Evolutionary conservation across 92 coral and sea anemone genomes (phyloP).

Genomic region (Paragorgia papillata): DNA sequence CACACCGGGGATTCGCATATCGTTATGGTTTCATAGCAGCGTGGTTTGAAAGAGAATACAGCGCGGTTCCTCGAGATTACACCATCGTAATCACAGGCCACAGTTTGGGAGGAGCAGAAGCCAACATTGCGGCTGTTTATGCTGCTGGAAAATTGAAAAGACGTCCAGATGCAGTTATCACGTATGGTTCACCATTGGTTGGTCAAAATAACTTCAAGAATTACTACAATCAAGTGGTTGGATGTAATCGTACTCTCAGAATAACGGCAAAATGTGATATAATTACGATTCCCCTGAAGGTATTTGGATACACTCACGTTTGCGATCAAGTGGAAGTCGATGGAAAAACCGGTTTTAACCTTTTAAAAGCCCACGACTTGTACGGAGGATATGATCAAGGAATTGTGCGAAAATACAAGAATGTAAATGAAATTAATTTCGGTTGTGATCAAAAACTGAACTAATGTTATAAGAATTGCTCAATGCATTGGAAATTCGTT

Average conservation of each 20-base stretch:
- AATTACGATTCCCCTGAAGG: slow-evolving; percentile 14
- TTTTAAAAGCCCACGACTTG: slow-evolving; percentile 9
- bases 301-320: slow-evolving; percentile 31
- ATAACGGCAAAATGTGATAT: slow-evolving; percentile 17
- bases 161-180: slow-evolving; percentile 15
- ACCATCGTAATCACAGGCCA: slow-evolving; percentile 34
- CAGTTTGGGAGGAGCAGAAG: slow-evolving; percentile 39
- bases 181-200: slow-evolving; percentile 22
- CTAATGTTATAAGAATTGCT: neutral
- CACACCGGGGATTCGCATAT: slow-evolving; percentile 19
- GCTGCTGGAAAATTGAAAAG: slow-evolving; percentile 29
- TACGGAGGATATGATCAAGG: slow-evolving; percentile 6
- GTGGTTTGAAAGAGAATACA: slow-evolving; percentile 37
- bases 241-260: slow-evolving; percentile 32
- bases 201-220: slow-evolving; percentile 22
- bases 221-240: slow-evolving; percentile 7
- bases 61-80: slow-evolving; percentile 15
- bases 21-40: slow-evolving; percentile 19
- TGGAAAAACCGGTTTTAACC: slow-evolving; percentile 14
- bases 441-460: slow-evolving; percentile 4
- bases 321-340: slow-evolving; percentile 14
- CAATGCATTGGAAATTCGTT: too few species aligned
- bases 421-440: slow-evolving; percentile 5
- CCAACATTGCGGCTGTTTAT: slow-evolving; percentile 25
- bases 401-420: neutral